Evolutionary conservation across 2,113 vertebrate species (phyloP).

Genomic region (Cyprinodon tularosa): DNA sequence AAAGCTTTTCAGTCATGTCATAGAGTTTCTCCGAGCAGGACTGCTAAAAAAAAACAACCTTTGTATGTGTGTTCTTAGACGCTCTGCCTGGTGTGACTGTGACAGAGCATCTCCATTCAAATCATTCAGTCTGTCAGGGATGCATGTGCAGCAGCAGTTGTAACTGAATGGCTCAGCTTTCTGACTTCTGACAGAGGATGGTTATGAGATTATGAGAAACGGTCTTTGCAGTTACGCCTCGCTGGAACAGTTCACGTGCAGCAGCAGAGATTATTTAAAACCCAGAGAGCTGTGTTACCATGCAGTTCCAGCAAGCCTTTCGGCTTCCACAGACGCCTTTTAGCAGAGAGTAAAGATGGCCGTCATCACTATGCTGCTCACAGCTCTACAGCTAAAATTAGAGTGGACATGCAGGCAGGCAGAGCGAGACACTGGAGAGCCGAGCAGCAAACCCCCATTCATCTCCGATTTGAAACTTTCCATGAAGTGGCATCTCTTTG

Average conservation of each 20-base stretch:
- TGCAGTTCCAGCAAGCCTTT: constrained; percentile 42
- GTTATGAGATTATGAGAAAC: too few relatives aligned
- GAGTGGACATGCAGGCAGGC: constrained; percentile 56
- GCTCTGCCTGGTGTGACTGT: constrained; percentile 32
- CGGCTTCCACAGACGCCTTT: constrained; percentile 66
- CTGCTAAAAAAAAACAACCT: not conserved
- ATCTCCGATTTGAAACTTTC: constrained; percentile 28
- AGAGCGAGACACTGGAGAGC: constrained; percentile 64
- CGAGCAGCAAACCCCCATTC: constrained; percentile 33
- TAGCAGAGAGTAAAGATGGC: constrained; percentile 76
- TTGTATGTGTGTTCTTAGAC: constrained; percentile 23
- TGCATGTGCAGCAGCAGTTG: constrained; percentile 26
- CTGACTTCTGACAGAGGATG: too few relatives aligned
- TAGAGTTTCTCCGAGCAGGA: constrained; percentile 10
- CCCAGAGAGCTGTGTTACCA: constrained; percentile 31
- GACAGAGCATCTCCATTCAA: constrained; percentile 55
- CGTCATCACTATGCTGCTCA: constrained; percentile 78
- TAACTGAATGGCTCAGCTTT: constrained; percentile 8
- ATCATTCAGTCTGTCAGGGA: constrained; percentile 35
- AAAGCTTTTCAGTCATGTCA: constrained; percentile 57
- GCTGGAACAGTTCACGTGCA: not conserved
- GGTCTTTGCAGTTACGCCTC: not conserved
- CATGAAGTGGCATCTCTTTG: constrained; percentile 12
- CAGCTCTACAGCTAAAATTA: constrained; percentile 80
- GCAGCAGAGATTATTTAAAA: constrained; percentile 3